phyloP scores from a whole-genome alignment of 2,113 vertebrate species.

The Conger conger region DNA sequence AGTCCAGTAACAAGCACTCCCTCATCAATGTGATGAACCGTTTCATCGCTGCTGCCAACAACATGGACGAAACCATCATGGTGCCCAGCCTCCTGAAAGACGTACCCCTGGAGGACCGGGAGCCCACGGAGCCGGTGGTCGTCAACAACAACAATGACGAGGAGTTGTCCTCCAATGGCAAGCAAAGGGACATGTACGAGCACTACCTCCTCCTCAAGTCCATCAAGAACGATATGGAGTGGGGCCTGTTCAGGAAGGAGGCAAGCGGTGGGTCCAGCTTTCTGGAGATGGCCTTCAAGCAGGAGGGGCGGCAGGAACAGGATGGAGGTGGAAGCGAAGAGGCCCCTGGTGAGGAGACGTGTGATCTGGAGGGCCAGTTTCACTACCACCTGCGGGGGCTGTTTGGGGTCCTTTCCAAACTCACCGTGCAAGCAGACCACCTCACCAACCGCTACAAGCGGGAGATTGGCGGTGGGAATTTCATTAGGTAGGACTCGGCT shows the following conservation, averaged over 20 bases:
- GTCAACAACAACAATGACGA: constrained; percentile 41
- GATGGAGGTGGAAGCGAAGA: constrained; percentile 29
- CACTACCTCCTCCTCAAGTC: constrained; percentile 78
- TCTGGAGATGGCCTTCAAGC: constrained; percentile 72
- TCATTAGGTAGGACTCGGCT: constrained; percentile 59
- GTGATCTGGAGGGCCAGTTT: constrained; percentile 70
- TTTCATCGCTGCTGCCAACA: constrained; percentile 76
- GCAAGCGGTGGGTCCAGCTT: constrained; percentile 65
- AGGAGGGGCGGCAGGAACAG: constrained; percentile 58
- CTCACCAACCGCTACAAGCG: constrained; percentile 76
- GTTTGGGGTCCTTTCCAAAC: constrained; percentile 73
- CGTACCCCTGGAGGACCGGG: constrained; percentile 68
- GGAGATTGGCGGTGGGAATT: constrained; percentile 72
- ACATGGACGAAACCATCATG: constrained; percentile 81
- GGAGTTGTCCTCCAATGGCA: constrained; percentile 51
- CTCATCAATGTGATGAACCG: constrained; percentile 77
- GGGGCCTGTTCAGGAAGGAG: constrained; percentile 71
- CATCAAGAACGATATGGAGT: constrained; percentile 78
- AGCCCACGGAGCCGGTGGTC: constrained; percentile 29
- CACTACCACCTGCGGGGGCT: constrained; percentile 74
- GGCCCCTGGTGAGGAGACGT: constrained; percentile 38
- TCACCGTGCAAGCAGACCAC: constrained; percentile 70
- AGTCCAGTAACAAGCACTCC: constrained; percentile 74
- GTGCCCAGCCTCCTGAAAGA: constrained; percentile 74
- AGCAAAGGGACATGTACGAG: constrained; percentile 78